Percentiles rank a stretch among this genome's conserved stretches.
These are phyloP conservation scores for Loriculus beryllinus DNA, from an alignment of 2,797 vertebrate genomes.

Conservation along the genomic window DNA sequence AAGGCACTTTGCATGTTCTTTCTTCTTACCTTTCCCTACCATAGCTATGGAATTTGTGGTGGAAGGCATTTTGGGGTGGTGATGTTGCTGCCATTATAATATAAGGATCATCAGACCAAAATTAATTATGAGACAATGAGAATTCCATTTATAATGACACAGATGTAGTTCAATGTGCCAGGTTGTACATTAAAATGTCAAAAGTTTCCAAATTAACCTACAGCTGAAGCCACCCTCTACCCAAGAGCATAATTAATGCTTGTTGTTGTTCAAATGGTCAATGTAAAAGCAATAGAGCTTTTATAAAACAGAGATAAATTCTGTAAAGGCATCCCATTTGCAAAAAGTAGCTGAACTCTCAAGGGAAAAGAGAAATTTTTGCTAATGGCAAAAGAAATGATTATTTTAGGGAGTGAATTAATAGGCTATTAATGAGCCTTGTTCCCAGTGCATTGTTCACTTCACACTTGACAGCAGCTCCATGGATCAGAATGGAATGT, in stretches of 20 bases:
- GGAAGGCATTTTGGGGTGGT: constrained; percentile 37
- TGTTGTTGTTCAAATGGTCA: constrained; percentile 34
- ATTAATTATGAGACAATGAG: constrained; percentile 37
- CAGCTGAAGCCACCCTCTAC: neutral
- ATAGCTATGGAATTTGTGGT: constrained; percentile 29
- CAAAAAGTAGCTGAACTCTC: constrained; percentile 41
- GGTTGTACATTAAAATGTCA: constrained; percentile 48
- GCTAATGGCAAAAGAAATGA: constrained; percentile 67
- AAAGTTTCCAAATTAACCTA: constrained; percentile 26
- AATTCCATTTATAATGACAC: constrained; percentile 19
- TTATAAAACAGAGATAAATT: constrained; percentile 39
- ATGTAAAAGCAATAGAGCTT: constrained; percentile 29
- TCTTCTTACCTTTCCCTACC: constrained; percentile 20
- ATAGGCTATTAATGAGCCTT: constrained; percentile 65
- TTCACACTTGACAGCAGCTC: constrained; percentile 62
- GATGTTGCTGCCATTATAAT: constrained; percentile 28
- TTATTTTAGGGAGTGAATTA: constrained; percentile 70
- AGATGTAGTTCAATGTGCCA: constrained; percentile 12
- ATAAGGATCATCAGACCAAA: constrained; percentile 42
- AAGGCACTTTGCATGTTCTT: constrained; percentile 59
- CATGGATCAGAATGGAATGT: constrained; percentile 53
- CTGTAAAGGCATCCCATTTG: constrained; percentile 34
- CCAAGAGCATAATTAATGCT: constrained; percentile 29
- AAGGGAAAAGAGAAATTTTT: constrained; percentile 58
- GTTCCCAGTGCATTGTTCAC: constrained; percentile 57